Conservation (phyloP, 53 echinoderm and acorn worm species). For the Crossaster papposus region DNA sequence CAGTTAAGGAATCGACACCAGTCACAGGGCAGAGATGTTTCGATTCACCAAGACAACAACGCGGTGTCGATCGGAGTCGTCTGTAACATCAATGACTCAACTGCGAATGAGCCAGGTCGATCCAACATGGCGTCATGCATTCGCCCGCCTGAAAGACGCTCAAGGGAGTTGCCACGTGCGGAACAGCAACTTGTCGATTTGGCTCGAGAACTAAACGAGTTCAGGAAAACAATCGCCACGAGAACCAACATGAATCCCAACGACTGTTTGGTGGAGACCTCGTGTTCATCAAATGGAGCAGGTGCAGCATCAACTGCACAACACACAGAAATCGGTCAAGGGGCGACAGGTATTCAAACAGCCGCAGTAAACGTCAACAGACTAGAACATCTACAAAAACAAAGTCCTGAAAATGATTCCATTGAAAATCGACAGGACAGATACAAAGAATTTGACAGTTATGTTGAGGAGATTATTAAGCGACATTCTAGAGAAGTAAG, state of each 20-base stretch:
- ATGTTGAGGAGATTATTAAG: slow-evolving; percentile 36
- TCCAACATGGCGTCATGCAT: not conserved
- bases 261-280: slow-evolving; percentile 5
- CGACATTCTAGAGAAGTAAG: not conserved
- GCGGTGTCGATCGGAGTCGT: slow-evolving; percentile 48
- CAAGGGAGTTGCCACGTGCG: not conserved
- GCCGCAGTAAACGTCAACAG: not conserved
- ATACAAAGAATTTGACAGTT: slow-evolving; percentile 40
- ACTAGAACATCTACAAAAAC: not conserved
- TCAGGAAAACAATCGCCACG: not conserved
- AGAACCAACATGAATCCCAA: not conserved
- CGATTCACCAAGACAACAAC: slow-evolving; percentile 35
- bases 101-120: not conserved
- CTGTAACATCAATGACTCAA: slow-evolving; percentile 44
- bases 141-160: not conserved
- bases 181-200: slow-evolving; percentile 47
- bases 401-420: not conserved
- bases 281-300: not conserved
- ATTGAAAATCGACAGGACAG: not conserved
- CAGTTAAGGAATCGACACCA: slow-evolving; percentile 17
- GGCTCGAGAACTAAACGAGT: slow-evolving; percentile 19
- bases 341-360: not conserved
- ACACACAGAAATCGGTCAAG: not conserved
- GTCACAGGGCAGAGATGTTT: not conserved
- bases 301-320: not conserved